phyloP scores from a whole-genome alignment of 2,888 invertebrate species.

The Perdita meconis region DNA sequence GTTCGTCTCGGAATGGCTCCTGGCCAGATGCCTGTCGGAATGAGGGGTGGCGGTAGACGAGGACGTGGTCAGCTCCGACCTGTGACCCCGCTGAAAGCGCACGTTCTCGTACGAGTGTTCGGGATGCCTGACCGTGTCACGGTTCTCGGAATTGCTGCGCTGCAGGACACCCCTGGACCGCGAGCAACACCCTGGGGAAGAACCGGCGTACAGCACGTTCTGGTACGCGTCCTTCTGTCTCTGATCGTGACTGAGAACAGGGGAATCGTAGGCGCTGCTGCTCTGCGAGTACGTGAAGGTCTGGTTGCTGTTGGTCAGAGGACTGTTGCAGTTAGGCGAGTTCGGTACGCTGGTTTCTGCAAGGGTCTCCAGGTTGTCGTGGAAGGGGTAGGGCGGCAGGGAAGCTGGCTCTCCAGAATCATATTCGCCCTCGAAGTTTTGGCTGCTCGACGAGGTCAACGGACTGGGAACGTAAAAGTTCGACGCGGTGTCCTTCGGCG shows the following conservation, averaged over 20 bases:
- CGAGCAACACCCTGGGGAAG: constrained; percentile 56
- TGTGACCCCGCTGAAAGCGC: constrained; percentile 69
- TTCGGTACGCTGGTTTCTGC: constrained; percentile 82
- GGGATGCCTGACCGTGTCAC: constrained; percentile 59
- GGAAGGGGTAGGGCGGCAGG: constrained; percentile 84
- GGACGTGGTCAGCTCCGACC: constrained; percentile 57
- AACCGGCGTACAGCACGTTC: constrained; percentile 62
- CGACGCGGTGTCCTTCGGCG: constrained; percentile 78
- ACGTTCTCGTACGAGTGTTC: constrained; percentile 77
- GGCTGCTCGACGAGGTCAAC: constrained; percentile 77
- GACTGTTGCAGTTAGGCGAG: constrained; percentile 71
- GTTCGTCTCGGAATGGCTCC: constrained; percentile 76
- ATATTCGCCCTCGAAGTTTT: constrained; percentile 70
- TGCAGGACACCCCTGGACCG: constrained; percentile 67
- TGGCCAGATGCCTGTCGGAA: constrained; percentile 63
- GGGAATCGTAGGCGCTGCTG: constrained; percentile 45
- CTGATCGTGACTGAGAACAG: constrained; percentile 37
- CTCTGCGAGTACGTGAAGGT: constrained; percentile 69
- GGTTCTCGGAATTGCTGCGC: constrained; percentile 78
- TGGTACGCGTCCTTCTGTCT: constrained; percentile 70
- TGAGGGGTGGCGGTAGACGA: constrained; percentile 41
- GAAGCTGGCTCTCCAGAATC: constrained; percentile 83
- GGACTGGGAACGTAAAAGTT: constrained; percentile 90
- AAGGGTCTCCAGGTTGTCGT: constrained; percentile 82
- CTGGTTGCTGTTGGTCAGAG: constrained; percentile 57